Percentiles rank a stretch among this genome's conserved stretches.
Evolutionary conservation across 2,797 vertebrate species (phyloP).

Genomic region (Etheostoma perlongum): DNA sequence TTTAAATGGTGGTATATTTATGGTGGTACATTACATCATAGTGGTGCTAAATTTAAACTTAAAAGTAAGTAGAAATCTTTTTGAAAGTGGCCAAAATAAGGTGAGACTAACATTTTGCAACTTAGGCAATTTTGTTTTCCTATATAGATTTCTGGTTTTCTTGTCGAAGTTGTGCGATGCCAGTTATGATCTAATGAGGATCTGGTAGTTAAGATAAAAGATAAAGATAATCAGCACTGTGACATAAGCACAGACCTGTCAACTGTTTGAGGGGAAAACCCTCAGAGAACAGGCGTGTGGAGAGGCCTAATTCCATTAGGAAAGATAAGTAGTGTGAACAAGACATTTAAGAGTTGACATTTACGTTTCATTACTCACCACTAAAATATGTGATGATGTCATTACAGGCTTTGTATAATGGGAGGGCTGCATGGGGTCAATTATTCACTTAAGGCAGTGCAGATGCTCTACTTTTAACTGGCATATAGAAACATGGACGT

Average conservation of each 20-base stretch:
- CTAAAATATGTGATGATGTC: constrained; percentile 81
- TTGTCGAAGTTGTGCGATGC: not conserved
- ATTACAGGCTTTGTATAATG: constrained; percentile 68
- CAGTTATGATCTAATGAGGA: constrained; percentile 4
- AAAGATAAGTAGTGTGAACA: constrained; percentile 80
- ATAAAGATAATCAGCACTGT: not conserved
- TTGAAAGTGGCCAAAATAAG: not conserved
- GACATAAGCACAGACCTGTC: constrained; percentile 16
- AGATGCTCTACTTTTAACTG: constrained; percentile 11
- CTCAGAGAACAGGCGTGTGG: constrained; percentile 30
- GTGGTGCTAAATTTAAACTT: not conserved
- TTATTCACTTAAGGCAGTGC: constrained; percentile 39
- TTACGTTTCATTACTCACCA: constrained; percentile 74
- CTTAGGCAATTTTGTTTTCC: not conserved
- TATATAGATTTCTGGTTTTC: not conserved
- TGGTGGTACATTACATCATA: not conserved
- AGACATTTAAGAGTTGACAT: constrained; percentile 74
- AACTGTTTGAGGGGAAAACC: constrained; percentile 29
- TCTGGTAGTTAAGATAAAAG: not conserved
- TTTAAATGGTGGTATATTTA: not conserved
- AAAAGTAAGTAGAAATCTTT: not conserved
- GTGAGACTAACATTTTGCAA: not conserved
- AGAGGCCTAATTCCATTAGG: constrained; percentile 64
- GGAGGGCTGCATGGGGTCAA: constrained; percentile 42
- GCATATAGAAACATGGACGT: not conserved